A percentile compares a stretch with the other conserved stretches of the same genome.
Conservation (phyloP, 2,888 invertebrate species). For the Coelinius sp. region DNA sequence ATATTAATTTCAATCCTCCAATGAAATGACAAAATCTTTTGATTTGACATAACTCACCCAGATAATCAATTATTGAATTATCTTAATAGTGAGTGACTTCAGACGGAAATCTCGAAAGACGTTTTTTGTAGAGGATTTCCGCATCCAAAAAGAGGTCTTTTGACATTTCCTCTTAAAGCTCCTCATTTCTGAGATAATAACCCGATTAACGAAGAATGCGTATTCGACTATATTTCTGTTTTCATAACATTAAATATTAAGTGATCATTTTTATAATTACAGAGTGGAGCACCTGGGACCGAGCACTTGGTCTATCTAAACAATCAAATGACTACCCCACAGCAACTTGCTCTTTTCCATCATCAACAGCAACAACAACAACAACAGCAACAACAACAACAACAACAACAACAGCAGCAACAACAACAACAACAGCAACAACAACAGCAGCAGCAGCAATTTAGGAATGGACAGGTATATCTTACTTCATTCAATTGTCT, state of each 20-base stretch:
- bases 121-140: too few relatives aligned
- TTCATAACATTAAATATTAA: not conserved
- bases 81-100: too few relatives aligned
- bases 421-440: slow-evolving; percentile 78
- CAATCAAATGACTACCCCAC: slow-evolving; percentile 70
- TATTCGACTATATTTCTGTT: not conserved
- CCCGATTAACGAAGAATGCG: not conserved
- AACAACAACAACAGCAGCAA: slow-evolving; percentile 72
- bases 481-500: not conserved
- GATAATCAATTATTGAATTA: too few relatives aligned
- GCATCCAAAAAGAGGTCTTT: not conserved
- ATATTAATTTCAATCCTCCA: too few relatives aligned
- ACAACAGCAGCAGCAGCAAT: slow-evolving; percentile 71
- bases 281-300: slow-evolving; percentile 75
- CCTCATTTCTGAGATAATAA: not conserved
- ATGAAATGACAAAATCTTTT: too few relatives aligned
- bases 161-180: not conserved
- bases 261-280: slow-evolving; percentile 66
- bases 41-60: too few relatives aligned
- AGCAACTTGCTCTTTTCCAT: slow-evolving; percentile 68
- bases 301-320: slow-evolving; percentile 73
- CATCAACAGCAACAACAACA: slow-evolving; percentile 71
- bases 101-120: too few relatives aligned
- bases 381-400: slow-evolving; percentile 77
- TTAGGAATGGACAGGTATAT: slow-evolving; percentile 68